A percentile compares a stretch with the other conserved stretches of the same genome.
Conservation (phyloP, 2,797 vertebrate species). For the Myotis pilosus region DNA sequence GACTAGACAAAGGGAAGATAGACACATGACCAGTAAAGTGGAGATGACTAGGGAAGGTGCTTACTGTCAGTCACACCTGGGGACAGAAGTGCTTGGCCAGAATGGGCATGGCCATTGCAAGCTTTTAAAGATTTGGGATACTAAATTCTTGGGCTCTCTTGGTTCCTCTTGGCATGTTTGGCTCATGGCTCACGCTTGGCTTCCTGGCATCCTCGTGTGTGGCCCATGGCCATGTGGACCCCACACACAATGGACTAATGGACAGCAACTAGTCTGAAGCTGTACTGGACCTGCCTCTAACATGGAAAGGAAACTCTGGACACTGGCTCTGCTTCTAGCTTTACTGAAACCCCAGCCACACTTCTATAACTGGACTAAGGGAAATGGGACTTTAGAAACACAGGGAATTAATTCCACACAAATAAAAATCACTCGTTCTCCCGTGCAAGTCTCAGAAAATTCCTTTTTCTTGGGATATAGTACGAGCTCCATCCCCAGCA, state of each 20-base stretch:
- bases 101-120: not conserved
- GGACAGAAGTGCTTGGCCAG: not conserved
- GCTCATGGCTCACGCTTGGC: not conserved
- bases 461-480: not conserved
- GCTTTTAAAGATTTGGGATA: not conserved
- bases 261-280: not conserved
- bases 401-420: not conserved
- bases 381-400: not conserved
- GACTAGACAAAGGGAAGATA: not conserved
- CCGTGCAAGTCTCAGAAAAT: not conserved
- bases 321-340: not conserved
- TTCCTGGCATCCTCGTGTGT: not conserved
- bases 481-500: not conserved
- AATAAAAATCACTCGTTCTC: not conserved
- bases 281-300: not conserved
- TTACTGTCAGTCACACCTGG: not conserved
- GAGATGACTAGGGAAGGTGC: not conserved
- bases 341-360: not conserved
- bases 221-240: not conserved
- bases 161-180: not conserved
- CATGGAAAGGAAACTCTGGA: not conserved
- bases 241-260: not conserved
- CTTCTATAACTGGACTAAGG: not conserved
- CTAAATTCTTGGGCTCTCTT: not conserved
- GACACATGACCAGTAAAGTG: not conserved